phyloP scores from a whole-genome alignment of 2,113 vertebrate genomes.

The Podocnemis expansa region DNA sequence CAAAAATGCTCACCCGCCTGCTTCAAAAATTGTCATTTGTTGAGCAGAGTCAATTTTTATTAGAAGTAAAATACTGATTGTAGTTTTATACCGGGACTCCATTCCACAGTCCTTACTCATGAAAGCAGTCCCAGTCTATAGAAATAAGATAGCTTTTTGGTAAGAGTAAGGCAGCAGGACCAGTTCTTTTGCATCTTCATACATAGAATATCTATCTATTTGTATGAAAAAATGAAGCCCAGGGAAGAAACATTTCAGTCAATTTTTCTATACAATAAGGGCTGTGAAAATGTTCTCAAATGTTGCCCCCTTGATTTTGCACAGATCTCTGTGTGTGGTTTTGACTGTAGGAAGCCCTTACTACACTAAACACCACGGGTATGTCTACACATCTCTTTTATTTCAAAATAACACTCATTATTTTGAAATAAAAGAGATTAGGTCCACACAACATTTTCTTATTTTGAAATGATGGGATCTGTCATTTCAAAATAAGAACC shows the following conservation, averaged over 20 bases:
- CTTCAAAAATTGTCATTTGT: background rate
- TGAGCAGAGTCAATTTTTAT: background rate
- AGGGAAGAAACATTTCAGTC: background rate
- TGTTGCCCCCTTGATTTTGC: background rate
- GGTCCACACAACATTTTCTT: too few species aligned
- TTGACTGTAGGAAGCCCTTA: background rate
- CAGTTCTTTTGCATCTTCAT: accelerated
- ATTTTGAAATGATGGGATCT: too few species aligned
- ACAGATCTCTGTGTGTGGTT: background rate
- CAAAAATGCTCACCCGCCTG: accelerated
- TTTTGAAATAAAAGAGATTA: too few species aligned
- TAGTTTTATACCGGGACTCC: background rate
- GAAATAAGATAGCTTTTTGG: background rate
- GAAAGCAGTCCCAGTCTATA: background rate
- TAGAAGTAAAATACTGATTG: background rate
- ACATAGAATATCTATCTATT: background rate
- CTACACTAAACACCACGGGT: background rate
- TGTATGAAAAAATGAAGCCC: background rate
- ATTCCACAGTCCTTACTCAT: background rate
- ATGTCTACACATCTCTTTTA: too few species aligned
- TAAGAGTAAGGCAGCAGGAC: background rate
- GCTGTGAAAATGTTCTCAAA: background rate
- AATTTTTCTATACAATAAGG: too few species aligned
- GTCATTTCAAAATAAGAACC: too few species aligned
- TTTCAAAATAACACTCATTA: too few species aligned